Evolutionary conservation across 2,888 invertebrate genomes (phyloP).

Genomic region (Noctua janthe): DNA sequence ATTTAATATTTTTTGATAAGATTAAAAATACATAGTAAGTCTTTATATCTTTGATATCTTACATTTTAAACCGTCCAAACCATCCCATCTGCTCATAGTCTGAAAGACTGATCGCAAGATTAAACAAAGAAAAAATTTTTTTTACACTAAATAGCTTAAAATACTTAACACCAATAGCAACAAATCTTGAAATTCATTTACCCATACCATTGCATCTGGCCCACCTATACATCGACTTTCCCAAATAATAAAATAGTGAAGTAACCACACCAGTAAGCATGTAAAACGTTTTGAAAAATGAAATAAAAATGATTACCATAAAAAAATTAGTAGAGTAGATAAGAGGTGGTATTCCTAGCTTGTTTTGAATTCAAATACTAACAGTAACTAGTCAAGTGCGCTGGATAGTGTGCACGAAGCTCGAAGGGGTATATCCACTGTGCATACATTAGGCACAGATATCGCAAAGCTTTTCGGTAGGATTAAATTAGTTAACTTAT

Average conservation of each 20-base stretch:
- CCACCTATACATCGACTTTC: not conserved
- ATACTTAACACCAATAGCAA: not conserved
- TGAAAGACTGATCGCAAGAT: no score
- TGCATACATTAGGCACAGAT: slow-evolving; percentile 89
- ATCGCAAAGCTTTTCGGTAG: slow-evolving; percentile 86
- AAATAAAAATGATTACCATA: not conserved
- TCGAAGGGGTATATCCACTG: slow-evolving; percentile 82
- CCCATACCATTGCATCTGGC: not conserved
- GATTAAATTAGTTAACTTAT: slow-evolving; percentile 88
- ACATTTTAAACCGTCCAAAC: no score
- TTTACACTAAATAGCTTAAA: not conserved
- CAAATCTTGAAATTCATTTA: not conserved
- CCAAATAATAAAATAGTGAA: not conserved
- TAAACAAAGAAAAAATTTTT: not conserved
- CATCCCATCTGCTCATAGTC: no score
- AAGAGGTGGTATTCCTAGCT: not conserved
- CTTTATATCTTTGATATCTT: no score
- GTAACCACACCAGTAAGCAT: not conserved
- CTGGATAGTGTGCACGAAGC: slow-evolving; percentile 67
- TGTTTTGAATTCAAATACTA: not conserved
- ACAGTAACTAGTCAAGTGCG: slow-evolving; percentile 55
- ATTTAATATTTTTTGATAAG: not conserved
- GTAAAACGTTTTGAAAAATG: not conserved
- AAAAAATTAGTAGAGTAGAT: not conserved
- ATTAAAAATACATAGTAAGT: no score